A percentile compares a stretch with the other conserved stretches of the same genome.
phyloP scores from a whole-genome alignment of 2,113 vertebrate species.

The Clupea harengus region DNA sequence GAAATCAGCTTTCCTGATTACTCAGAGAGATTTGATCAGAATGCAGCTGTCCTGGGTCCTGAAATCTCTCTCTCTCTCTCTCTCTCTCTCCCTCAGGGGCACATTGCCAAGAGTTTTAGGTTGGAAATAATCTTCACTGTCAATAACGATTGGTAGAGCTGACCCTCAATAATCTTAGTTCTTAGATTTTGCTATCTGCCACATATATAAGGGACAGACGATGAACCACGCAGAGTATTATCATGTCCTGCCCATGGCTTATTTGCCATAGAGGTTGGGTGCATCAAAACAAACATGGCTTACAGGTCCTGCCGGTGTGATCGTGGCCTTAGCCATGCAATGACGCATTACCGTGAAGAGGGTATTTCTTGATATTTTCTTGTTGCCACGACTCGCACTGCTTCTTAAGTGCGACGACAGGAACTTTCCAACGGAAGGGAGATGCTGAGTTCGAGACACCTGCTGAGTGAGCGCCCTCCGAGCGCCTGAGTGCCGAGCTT shows the following conservation, averaged over 20 bases:
- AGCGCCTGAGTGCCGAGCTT: neutral
- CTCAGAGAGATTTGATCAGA: neutral
- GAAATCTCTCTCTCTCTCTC: neutral
- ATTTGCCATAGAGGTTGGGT: neutral
- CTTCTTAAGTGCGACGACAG: neutral
- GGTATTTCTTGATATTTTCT: neutral
- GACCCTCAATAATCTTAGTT: neutral
- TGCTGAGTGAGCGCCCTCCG: neutral
- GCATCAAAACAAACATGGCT: neutral
- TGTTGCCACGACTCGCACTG: neutral
- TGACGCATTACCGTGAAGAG: neutral
- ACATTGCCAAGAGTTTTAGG: neutral
- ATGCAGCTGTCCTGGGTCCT: neutral
- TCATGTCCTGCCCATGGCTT: neutral
- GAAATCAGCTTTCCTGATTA: neutral
- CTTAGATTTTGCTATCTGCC: neutral
- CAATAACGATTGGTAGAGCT: neutral
- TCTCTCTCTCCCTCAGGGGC: neutral
- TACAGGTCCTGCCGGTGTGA: neutral
- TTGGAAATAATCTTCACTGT: neutral
- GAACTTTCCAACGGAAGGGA: neutral
- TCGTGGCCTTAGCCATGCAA: neutral
- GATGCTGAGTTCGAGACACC: neutral
- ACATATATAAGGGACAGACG: neutral
- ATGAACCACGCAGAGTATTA: neutral